Base-by-base conservation (phyloP, 2,888 invertebrate species). In the Scaptomyza cyrtandrae region DNA sequence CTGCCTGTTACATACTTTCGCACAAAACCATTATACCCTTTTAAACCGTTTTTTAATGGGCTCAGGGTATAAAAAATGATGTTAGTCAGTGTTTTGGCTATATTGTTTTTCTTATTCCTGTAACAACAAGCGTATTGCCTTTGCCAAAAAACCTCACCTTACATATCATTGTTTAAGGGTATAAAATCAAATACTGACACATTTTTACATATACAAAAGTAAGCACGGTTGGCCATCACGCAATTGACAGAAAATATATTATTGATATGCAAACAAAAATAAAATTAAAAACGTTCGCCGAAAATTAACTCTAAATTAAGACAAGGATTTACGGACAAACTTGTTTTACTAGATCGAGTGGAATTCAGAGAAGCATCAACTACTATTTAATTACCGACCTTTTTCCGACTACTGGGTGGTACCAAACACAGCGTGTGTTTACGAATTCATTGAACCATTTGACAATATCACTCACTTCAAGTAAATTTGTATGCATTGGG, bases 401-500 rank as follows among this genome's bases (percentile, higher is more conserved):
- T 19, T 44, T 11, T 16, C 7, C 24, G 33, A 3, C 9, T 48
- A 43, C 10, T 59, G 43, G 60, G 49, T 33, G 2, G 13, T 37
- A 48, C 27, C 10, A 14, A 31, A 35, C 0, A 3, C 9, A 19
- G 13, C 5, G 37, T 5, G 37, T 54, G 27, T 53, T 49, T 49
- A 27, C 14, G 24, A 14, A 13, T 39, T 45, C 11, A 54, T 31
- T 55, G 44, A 39, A 50, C 35, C 50, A 35, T 31, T 33, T 43
- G 43, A 33, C 45, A 43, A 62, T 70, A 50, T 67, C 44, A 65
- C 59, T 53, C 59, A 48, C 33, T 62, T 24, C 57, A 19, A 5
- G 35, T 52, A 41, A 58, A 86, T 83, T 83, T 61, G 83, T 83
- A 83, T 83, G 75, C 83, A 69, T 54, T 53, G 39, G 45, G 39